Evolutionary conservation across 2,797 vertebrate species (phyloP).

Genomic region (Peromyscus melanophrys): DNA sequence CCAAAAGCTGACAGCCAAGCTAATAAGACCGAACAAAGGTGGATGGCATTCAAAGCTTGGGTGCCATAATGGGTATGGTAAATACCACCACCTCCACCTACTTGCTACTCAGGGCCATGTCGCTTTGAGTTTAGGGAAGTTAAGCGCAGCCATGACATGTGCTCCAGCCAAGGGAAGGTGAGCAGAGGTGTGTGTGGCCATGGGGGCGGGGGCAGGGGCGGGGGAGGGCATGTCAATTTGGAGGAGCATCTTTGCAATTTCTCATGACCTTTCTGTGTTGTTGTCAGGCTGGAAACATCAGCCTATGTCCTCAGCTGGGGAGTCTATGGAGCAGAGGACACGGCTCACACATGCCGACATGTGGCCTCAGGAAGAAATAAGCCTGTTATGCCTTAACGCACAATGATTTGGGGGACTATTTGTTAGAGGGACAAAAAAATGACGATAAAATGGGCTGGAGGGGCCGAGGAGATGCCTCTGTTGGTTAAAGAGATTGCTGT

Average conservation of each 20-base stretch:
- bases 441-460: background rate
- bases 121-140: background rate
- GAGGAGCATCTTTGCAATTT: background rate
- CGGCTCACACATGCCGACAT: rapidly evolving
- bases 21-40: background rate
- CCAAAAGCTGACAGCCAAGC: slow-evolving; percentile 17
- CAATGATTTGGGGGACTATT: background rate
- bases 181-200: background rate
- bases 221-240: background rate
- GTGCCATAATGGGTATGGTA: background rate
- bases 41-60: background rate
- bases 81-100: background rate
- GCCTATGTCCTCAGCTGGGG: background rate
- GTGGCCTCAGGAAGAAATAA: background rate
- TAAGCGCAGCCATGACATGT: background rate
- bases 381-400: background rate
- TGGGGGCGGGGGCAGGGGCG: too few species aligned
- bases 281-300: background rate
- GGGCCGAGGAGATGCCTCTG: background rate
- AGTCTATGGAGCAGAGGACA: background rate
- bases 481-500: background rate
- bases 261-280: background rate
- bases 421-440: background rate
- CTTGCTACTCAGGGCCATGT: background rate
- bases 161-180: background rate